Evolutionary conservation across 2,797 vertebrate species (phyloP).

Genomic region (Macropodus opercularis): DNA sequence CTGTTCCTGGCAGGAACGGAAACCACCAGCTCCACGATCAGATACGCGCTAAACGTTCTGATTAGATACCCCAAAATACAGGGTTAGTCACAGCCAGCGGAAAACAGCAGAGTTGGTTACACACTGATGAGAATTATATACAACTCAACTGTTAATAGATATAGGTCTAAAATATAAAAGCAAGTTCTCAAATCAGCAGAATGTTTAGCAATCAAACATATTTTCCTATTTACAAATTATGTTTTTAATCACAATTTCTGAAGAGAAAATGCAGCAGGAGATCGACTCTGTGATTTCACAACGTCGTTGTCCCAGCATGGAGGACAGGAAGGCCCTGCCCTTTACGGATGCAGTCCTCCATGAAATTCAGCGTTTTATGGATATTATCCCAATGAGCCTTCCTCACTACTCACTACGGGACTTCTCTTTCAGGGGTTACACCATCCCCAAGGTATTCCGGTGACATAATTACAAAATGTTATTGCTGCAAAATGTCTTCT

Average conservation of each 20-base stretch:
- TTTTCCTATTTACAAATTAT: no score
- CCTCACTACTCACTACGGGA: slow-evolving; percentile 71
- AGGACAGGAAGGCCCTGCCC: slow-evolving; percentile 79
- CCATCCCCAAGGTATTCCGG: slow-evolving; percentile 46
- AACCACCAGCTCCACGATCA: slow-evolving; percentile 77
- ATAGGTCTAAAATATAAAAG: no score
- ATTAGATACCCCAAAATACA: slow-evolving; percentile 82
- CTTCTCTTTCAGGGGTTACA: slow-evolving; percentile 76
- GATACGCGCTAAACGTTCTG: slow-evolving; percentile 78
- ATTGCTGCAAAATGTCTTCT: not conserved
- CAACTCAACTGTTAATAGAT: no score
- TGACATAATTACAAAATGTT: not conserved
- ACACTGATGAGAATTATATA: no score
- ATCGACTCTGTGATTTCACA: slow-evolving; percentile 71
- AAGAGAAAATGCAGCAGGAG: slow-evolving; percentile 79
- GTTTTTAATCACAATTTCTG: not conserved
- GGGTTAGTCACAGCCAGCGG: slow-evolving; percentile 57
- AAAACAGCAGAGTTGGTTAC: no score
- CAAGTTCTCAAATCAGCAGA: no score
- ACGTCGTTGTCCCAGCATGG: slow-evolving; percentile 58
- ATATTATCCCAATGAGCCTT: slow-evolving; percentile 70
- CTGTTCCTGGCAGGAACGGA: slow-evolving; percentile 82
- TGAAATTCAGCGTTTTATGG: slow-evolving; percentile 78
- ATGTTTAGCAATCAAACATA: no score
- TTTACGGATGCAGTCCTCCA: slow-evolving; percentile 83